These are phyloP conservation scores for Diplosoma virens DNA, from an alignment of 23 tunicate species.

Conservation along the genomic window DNA sequence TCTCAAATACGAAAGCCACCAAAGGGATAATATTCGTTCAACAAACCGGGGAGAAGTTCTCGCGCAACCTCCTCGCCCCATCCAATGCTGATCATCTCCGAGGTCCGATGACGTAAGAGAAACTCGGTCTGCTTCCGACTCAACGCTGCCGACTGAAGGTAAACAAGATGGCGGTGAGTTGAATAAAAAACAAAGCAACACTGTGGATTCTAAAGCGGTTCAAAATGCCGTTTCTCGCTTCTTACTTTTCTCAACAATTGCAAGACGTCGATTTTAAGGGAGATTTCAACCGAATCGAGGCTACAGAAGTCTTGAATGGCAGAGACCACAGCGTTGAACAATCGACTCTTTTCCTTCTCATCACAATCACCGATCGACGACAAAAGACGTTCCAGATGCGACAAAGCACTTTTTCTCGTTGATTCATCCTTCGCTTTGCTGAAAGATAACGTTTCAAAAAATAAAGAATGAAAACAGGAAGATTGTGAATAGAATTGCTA, in stretches of 20 bases:
- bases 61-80: conserved; percentile 43
- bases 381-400: not conserved
- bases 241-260: conserved; percentile 43
- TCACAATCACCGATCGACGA: not conserved
- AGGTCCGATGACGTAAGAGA: conserved; percentile 36
- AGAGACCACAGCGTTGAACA: conserved; percentile 11
- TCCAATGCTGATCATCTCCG: conserved; percentile 17
- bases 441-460: not conserved
- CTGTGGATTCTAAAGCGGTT: too few relatives aligned
- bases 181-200: not conserved
- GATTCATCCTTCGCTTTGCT: not conserved
- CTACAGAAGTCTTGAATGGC: conserved; percentile 29
- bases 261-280: conserved; percentile 37
- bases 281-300: conserved; percentile 1
- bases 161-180: not conserved
- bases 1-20: too few relatives aligned
- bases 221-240: too few relatives aligned
- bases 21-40: too few relatives aligned
- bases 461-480: too few relatives aligned
- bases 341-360: conserved; percentile 7
- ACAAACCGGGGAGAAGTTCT: conserved; percentile 16
- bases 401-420: not conserved
- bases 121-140: conserved; percentile 18
- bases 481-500: not conserved
- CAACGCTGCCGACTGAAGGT: conserved; percentile 25